Evolutionary conservation across 2,113 vertebrate genomes (phyloP).

Genomic region (Mus musculus): DNA sequence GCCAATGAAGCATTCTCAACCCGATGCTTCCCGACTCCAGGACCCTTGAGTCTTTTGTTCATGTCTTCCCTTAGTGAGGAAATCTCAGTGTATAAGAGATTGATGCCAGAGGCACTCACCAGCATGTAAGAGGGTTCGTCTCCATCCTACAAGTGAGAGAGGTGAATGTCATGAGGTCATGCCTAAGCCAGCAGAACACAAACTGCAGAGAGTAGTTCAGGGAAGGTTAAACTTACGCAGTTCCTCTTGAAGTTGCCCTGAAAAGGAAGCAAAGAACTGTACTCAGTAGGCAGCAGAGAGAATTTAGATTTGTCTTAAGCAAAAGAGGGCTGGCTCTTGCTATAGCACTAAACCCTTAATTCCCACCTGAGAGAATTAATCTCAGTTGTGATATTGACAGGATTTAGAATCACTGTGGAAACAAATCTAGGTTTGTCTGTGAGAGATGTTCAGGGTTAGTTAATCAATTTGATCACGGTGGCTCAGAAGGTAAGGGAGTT

Average conservation of each 20-base stretch:
- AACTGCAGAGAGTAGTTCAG: background rate
- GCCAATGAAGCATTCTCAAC: rapidly evolving
- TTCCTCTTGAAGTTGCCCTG: conserved; percentile 77
- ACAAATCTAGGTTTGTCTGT: background rate
- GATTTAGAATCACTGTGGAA: background rate
- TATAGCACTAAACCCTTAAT: rapidly evolving
- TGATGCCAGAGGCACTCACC: conserved; percentile 39
- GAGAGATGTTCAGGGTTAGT: background rate
- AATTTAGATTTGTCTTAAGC: background rate
- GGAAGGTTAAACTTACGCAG: conserved; percentile 67
- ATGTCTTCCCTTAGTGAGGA: background rate
- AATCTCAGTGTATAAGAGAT: background rate
- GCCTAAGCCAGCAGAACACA: background rate
- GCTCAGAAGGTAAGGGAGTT: background rate
- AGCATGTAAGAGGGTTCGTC: conserved; percentile 65
- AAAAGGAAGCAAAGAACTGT: conserved; percentile 28
- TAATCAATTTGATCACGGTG: background rate
- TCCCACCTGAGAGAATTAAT: background rate
- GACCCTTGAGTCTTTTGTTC: background rate
- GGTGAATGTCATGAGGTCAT: background rate
- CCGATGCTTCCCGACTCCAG: background rate
- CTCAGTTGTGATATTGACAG: background rate
- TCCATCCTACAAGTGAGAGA: conserved; percentile 72
- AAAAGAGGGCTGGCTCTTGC: background rate
- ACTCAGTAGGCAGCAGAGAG: background rate